These are phyloP conservation scores for Matsumurasca onukii DNA, from an alignment of 1,140 invertebrate species.

Conservation along the genomic window DNA sequence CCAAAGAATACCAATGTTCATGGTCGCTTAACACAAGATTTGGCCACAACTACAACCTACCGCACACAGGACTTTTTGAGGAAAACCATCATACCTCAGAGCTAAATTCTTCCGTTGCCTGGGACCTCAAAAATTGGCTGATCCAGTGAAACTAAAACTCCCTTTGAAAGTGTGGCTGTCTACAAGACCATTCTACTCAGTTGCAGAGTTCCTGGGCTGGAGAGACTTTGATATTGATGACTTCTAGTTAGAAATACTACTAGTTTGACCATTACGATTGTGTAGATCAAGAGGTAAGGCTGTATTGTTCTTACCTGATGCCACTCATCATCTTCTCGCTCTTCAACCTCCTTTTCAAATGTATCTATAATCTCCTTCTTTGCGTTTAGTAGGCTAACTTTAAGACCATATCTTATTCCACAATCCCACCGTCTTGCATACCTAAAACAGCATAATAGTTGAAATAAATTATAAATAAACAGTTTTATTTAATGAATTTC, in stretches of 20 bases:
- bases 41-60: too few species aligned
- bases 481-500: neutral
- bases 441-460: constrained; percentile 32
- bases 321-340: constrained; percentile 20
- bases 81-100: too few species aligned
- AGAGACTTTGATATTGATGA: neutral
- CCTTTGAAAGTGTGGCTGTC: too few species aligned
- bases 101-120: too few species aligned
- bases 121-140: too few species aligned
- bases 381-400: constrained; percentile 20
- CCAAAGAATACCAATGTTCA: too few species aligned
- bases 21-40: too few species aligned
- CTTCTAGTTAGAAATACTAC: too few species aligned
- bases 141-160: too few species aligned
- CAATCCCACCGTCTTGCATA: constrained; percentile 37
- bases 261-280: too few species aligned
- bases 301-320: constrained; percentile 15
- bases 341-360: neutral
- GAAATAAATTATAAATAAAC: too few species aligned
- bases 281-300: neutral
- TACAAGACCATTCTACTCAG: neutral
- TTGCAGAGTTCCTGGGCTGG: neutral
- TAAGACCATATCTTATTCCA: constrained; percentile 29
- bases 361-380: neutral
- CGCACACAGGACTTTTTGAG: too few species aligned